These are phyloP conservation scores for Machimus rusticus DNA, from an alignment of 2,888 invertebrate genomes.

Conservation along the genomic window DNA sequence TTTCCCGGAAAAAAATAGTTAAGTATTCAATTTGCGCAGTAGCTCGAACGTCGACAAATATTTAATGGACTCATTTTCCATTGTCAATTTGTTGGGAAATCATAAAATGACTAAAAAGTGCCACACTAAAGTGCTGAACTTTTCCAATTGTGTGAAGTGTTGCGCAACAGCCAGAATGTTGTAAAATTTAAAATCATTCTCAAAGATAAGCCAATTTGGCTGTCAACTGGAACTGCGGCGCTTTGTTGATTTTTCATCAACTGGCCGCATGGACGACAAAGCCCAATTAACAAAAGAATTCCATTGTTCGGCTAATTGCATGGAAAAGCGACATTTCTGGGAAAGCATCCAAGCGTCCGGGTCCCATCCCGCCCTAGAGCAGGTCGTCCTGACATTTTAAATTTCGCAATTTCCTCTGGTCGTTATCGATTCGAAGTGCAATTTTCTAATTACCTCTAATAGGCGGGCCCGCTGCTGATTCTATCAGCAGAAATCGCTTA, in stretches of 20 bases:
- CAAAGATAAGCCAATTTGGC: neutral
- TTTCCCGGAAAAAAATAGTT: neutral
- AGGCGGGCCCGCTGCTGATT: neutral
- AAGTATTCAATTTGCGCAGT: neutral
- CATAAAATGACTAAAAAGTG: neutral
- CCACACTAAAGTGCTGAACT: neutral
- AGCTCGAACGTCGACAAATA: neutral
- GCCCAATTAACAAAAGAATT: neutral
- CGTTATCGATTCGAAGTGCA: neutral
- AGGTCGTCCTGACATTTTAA: neutral
- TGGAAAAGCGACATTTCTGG: neutral
- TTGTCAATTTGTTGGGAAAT: neutral
- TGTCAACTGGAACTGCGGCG: neutral
- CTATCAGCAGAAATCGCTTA: neutral
- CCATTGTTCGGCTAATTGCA: neutral
- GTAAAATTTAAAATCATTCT: neutral
- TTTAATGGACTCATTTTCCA: neutral
- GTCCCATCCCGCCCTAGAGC: neutral
- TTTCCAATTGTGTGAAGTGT: neutral
- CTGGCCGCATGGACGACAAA: neutral
- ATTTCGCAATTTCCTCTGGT: neutral
- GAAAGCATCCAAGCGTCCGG: neutral
- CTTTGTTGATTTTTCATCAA: neutral
- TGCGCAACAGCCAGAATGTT: neutral
- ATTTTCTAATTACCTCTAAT: neutral